Conservation (phyloP, 2,888 invertebrate species). For the Pseudococcus jackbeardsleyi region DNA sequence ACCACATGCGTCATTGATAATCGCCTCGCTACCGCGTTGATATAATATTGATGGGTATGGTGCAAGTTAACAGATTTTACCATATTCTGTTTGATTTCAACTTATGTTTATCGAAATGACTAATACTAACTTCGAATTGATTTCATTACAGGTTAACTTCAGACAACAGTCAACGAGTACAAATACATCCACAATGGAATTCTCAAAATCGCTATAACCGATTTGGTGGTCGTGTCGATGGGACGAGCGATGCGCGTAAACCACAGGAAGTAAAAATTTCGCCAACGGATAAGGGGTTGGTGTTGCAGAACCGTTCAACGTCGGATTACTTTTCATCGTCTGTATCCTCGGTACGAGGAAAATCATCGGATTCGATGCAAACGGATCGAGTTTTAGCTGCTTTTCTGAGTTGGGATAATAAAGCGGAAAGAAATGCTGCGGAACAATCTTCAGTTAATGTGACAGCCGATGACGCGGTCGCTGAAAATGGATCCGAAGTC, state of each 20-base stretch:
- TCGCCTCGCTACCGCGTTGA: not conserved
- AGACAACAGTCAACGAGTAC: not conserved
- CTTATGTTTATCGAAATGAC: not conserved
- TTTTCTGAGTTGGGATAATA: slow-evolving; percentile 60
- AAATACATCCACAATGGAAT: slow-evolving; percentile 2
- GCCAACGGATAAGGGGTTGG: slow-evolving; percentile 27
- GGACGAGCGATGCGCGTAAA: slow-evolving; percentile 39
- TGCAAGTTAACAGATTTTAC: slow-evolving; percentile 15
- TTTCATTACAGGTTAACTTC: slow-evolving; percentile 3
- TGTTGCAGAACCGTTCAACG: not conserved
- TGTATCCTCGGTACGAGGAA: slow-evolving; percentile 28
- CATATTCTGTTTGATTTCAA: not conserved
- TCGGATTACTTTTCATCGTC: not conserved
- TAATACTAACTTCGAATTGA: not conserved
- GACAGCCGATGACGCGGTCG: slow-evolving; percentile 55
- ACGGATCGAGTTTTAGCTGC: slow-evolving; percentile 57
- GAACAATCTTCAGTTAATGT: slow-evolving; percentile 50
- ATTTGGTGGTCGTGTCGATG: not conserved
- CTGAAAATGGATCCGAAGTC: slow-evolving; percentile 59
- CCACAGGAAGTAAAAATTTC: slow-evolving; percentile 30
- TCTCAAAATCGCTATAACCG: not conserved
- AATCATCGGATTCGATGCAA: slow-evolving; percentile 58
- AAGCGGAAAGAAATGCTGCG: slow-evolving; percentile 58
- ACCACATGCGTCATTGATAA: slow-evolving; percentile 26
- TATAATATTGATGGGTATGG: not conserved